Conservation (phyloP, 1,140 invertebrate species). For the Scaptodrosophila lebanonensis region DNA sequence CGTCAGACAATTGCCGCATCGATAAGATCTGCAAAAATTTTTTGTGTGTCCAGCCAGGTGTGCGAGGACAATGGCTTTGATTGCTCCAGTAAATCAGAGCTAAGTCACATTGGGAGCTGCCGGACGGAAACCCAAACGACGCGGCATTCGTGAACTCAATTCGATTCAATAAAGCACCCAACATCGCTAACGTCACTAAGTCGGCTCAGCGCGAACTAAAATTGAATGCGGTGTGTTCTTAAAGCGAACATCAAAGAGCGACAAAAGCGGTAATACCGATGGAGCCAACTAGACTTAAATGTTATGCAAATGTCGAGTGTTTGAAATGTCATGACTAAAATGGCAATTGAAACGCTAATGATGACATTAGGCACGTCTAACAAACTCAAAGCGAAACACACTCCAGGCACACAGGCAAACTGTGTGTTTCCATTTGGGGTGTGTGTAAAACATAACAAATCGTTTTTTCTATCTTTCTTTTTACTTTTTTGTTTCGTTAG, state of each 20-base stretch:
- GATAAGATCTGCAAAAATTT: slow-evolving; percentile 62
- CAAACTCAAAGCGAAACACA: slow-evolving; percentile 62
- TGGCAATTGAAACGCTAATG: slow-evolving; percentile 76
- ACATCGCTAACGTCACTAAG: slow-evolving; percentile 2
- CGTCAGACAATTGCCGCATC: slow-evolving; percentile 63
- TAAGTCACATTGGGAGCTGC: slow-evolving; percentile 25
- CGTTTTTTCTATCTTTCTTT: slow-evolving; percentile 42
- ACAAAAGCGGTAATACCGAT: slow-evolving; percentile 45
- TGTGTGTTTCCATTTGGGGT: slow-evolving; percentile 71
- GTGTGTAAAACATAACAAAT: slow-evolving; percentile 69
- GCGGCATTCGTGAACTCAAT: too few species aligned
- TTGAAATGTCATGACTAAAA: slow-evolving; percentile 72
- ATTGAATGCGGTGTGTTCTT: slow-evolving; percentile 17
- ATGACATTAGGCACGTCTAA: slow-evolving; percentile 72
- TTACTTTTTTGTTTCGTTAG: slow-evolving; percentile 6
- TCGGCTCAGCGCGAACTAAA: slow-evolving; percentile 12
- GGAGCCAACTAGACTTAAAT: slow-evolving; percentile 62
- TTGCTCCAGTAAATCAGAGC: slow-evolving; percentile 40
- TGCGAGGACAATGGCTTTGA: not conserved
- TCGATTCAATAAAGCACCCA: slow-evolving; percentile 49
- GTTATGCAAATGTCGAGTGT: slow-evolving; percentile 58
- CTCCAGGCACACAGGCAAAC: not conserved
- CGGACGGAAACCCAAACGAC: too few species aligned
- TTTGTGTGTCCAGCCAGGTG: slow-evolving; percentile 32
- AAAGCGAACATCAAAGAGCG: slow-evolving; percentile 48